Percentiles rank a stretch among this genome's conserved stretches.
Conservation (phyloP, 2,888 invertebrate species). For the Phyllotreta cruciferae region DNA sequence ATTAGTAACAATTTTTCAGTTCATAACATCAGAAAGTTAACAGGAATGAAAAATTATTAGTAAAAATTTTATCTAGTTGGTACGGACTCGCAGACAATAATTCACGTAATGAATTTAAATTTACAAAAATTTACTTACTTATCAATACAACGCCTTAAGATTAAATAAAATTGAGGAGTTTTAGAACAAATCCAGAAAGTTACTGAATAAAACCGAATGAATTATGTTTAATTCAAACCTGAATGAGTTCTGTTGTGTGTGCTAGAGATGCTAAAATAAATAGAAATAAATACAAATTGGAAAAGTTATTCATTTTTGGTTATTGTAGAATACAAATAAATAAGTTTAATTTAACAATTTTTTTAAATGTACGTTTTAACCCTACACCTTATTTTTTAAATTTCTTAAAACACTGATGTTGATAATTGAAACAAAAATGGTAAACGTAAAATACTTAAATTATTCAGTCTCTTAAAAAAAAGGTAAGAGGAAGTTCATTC, state of each 20-base stretch:
- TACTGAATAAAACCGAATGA: no score
- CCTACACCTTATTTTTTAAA: slow-evolving; percentile 13
- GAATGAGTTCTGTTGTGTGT: slow-evolving; percentile 33
- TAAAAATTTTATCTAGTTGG: no score
- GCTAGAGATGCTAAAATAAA: slow-evolving; percentile 4
- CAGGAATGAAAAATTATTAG: no score
- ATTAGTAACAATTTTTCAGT: no score
- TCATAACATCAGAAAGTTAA: no score
- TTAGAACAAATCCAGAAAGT: no score
- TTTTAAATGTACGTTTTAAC: slow-evolving; percentile 10
- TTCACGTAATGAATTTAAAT: no score
- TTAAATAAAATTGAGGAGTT: no score
- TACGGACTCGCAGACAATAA: no score
- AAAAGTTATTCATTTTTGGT: background rate
- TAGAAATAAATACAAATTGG: slow-evolving; percentile 6
- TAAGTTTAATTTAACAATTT: slow-evolving; percentile 5
- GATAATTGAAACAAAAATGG: slow-evolving; percentile 37
- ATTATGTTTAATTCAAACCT: background rate
- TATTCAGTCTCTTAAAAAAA: slow-evolving; percentile 38
- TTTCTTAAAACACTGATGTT: slow-evolving; percentile 30
- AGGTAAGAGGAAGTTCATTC: slow-evolving; percentile 26
- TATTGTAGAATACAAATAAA: slow-evolving; percentile 14
- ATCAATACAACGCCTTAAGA: no score
- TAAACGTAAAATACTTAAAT: slow-evolving; percentile 28
- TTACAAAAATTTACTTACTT: no score